These are phyloP conservation scores for Chitala chitala DNA, from an alignment of 2,113 vertebrate species.

Conservation along the genomic window DNA sequence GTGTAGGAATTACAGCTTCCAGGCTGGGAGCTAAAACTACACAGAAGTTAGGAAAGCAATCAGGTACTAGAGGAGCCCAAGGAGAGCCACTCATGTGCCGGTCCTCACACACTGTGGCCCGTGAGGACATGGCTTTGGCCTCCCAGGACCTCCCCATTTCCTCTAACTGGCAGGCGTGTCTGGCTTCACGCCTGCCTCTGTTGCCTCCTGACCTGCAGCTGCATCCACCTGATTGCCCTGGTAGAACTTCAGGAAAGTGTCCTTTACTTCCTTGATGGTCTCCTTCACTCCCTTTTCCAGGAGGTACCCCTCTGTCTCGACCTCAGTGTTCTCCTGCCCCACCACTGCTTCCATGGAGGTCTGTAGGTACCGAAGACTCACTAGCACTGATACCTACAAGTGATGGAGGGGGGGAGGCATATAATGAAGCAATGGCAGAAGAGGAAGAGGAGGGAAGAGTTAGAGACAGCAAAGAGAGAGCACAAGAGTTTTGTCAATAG, in stretches of 20 bases:
- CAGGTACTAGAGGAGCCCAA: background rate
- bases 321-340: conserved; percentile 59
- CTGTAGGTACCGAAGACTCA: conserved; percentile 73
- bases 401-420: background rate
- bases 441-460: background rate
- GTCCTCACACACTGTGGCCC: background rate
- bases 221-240: conserved; percentile 52
- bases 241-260: conserved; percentile 37
- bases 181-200: conserved; percentile 39
- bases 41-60: background rate
- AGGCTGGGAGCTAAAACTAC: background rate
- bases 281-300: conserved; percentile 69
- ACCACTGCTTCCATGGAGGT: conserved; percentile 69
- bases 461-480: background rate
- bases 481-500: background rate
- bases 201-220: background rate
- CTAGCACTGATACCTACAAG: conserved; percentile 59
- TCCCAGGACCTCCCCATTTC: conserved; percentile 19
- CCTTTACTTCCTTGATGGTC: conserved; percentile 54
- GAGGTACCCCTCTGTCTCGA: conserved; percentile 71
- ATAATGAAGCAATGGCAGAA: background rate
- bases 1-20: background rate
- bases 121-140: background rate
- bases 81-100: background rate
- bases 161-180: conserved; percentile 49